Percentiles rank a stretch among this genome's conserved stretches.
These are phyloP conservation scores for Reinhardtius hippoglossoides DNA, from an alignment of 2,113 vertebrate species.

Conservation along the genomic window DNA sequence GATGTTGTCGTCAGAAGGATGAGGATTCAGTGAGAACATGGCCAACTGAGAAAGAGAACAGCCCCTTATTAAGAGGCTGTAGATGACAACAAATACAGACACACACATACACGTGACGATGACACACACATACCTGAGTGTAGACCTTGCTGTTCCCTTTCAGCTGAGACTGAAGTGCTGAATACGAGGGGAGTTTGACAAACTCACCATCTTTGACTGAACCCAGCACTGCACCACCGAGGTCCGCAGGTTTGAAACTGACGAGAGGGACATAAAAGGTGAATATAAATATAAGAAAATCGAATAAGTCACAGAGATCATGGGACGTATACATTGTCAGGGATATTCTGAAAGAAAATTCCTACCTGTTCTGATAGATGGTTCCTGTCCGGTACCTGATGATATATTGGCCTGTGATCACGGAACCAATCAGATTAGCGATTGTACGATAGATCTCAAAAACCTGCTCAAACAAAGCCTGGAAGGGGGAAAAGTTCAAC, in stretches of 20 bases:
- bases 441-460: slow-evolving; percentile 42
- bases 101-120: not conserved
- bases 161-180: slow-evolving; percentile 32
- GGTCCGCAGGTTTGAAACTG: not conserved
- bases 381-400: slow-evolving; percentile 54
- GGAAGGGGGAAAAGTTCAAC: not conserved
- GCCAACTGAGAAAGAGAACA: slow-evolving; percentile 68
- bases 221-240: slow-evolving; percentile 58
- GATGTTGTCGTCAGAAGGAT: slow-evolving; percentile 66
- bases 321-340: not conserved
- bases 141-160: not conserved
- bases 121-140: slow-evolving; percentile 74
- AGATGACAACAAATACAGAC: not conserved
- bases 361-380: slow-evolving; percentile 73
- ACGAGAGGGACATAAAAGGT: not conserved
- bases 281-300: not conserved
- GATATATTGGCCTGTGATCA: not conserved
- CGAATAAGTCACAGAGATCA: not conserved
- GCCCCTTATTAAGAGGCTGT: not conserved
- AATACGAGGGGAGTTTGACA: slow-evolving; percentile 63
- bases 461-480: slow-evolving; percentile 51
- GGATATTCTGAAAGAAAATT: slow-evolving; percentile 3
- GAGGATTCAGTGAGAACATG: slow-evolving; percentile 75
- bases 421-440: fast-evolving
- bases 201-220: slow-evolving; percentile 15